phyloP scores from a whole-genome alignment of 2,113 vertebrate species.

The Pipra filicauda region DNA sequence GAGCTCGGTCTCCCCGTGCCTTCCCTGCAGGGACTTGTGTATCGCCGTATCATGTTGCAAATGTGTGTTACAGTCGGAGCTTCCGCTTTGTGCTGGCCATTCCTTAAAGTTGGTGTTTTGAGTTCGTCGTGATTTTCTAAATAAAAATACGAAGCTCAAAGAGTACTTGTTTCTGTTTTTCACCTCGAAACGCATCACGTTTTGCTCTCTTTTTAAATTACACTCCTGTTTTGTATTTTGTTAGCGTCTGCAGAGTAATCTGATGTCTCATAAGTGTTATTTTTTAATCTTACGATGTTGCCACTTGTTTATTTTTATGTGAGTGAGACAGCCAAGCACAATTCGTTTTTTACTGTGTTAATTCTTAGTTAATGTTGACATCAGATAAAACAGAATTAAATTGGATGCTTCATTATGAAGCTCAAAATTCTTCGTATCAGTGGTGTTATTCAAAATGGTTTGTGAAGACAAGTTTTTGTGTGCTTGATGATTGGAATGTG shows the following conservation, averaged over 20 bases:
- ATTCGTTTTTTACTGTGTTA: fast-evolving
- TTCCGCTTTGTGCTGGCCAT: fast-evolving
- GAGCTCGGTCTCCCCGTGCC: fast-evolving
- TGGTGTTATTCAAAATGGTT: background rate
- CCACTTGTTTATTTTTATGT: background rate
- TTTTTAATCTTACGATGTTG: fast-evolving
- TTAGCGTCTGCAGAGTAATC: fast-evolving
- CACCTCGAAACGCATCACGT: fast-evolving
- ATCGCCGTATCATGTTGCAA: fast-evolving
- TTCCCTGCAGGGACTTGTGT: fast-evolving
- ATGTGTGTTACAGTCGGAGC: fast-evolving
- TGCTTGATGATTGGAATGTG: background rate
- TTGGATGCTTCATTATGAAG: background rate
- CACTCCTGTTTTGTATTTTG: fast-evolving
- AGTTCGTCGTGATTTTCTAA: background rate
- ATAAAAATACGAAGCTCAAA: background rate
- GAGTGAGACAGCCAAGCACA: background rate
- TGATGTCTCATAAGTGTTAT: fast-evolving
- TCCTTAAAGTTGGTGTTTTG: fast-evolving
- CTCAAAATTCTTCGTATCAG: fast-evolving
- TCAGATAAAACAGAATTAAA: too few relatives aligned
- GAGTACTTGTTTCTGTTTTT: background rate
- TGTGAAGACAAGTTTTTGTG: background rate
- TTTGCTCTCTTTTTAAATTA: background rate
- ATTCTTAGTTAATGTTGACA: background rate